phyloP scores from a whole-genome alignment of 2,113 vertebrate genomes.

The Casuarius casuarius region DNA sequence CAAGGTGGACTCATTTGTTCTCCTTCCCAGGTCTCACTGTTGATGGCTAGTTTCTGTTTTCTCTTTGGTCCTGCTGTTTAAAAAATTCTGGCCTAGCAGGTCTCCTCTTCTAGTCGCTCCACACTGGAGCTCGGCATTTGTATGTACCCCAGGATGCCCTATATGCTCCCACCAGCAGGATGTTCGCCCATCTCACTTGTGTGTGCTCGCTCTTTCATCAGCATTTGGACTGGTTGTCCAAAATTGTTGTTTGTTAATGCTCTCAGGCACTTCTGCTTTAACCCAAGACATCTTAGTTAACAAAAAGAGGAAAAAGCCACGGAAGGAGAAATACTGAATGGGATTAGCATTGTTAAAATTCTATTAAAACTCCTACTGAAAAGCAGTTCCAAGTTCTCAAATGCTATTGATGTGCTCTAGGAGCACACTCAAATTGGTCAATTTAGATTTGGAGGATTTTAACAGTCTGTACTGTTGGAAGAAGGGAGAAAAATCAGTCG shows the following conservation, averaged over 20 bases:
- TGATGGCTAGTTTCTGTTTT: background rate
- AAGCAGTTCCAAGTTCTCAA: slow-evolving; percentile 13
- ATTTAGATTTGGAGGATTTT: slow-evolving; percentile 47
- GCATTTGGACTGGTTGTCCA: background rate
- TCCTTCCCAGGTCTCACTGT: background rate
- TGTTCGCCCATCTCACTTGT: background rate
- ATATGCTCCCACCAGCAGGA: background rate
- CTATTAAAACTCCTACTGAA: background rate
- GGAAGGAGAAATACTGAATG: background rate
- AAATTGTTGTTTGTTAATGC: background rate
- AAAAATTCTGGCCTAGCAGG: background rate
- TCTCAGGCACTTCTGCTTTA: background rate
- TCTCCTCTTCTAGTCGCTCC: background rate
- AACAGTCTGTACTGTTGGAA: background rate
- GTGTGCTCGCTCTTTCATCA: background rate
- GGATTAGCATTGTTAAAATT: slow-evolving; percentile 16
- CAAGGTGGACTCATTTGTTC: background rate
- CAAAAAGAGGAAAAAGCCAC: background rate
- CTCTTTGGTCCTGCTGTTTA: background rate
- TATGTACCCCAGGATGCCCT: background rate
- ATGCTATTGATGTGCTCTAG: background rate
- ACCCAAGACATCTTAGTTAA: background rate
- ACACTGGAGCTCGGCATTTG: background rate
- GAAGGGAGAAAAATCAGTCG: background rate
- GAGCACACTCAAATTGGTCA: background rate